Percentiles rank a stretch among this genome's conserved stretches.
phyloP scores from a whole-genome alignment of 1,140 invertebrate genomes.

The Drosophila athabasca region DNA sequence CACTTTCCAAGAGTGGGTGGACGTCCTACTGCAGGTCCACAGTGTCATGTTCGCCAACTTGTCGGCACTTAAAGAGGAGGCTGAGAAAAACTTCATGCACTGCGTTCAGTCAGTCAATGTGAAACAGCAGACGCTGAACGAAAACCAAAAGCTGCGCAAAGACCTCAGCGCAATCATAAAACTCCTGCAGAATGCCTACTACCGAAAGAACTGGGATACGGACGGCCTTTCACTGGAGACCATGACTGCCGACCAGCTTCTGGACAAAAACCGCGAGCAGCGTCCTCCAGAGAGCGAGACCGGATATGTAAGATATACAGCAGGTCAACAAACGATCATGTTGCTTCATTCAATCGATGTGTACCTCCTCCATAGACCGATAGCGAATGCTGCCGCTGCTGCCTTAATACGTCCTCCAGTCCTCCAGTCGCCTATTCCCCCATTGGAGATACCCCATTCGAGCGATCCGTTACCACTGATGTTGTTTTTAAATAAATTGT shows the following conservation, averaged over 20 bases:
- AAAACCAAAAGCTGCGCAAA: slow-evolving; percentile 59
- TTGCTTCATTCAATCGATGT: not conserved
- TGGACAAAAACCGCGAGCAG: slow-evolving; percentile 32
- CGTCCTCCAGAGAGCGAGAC: slow-evolving; percentile 49
- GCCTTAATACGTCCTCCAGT: not conserved
- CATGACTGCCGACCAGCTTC: slow-evolving; percentile 47
- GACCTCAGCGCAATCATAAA: slow-evolving; percentile 66
- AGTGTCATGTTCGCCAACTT: slow-evolving; percentile 57
- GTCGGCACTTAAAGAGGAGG: slow-evolving; percentile 58
- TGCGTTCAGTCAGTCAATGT: slow-evolving; percentile 50
- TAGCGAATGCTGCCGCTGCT: slow-evolving; percentile 4
- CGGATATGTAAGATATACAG: slow-evolving; percentile 58
- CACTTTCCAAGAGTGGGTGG: slow-evolving; percentile 77
- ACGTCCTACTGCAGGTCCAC: slow-evolving; percentile 63
- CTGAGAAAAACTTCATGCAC: slow-evolving; percentile 42
- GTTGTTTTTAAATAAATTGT: not conserved
- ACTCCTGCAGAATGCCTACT: slow-evolving; percentile 56
- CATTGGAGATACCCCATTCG: not conserved
- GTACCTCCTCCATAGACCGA: slow-evolving; percentile 8
- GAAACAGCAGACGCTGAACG: slow-evolving; percentile 49
- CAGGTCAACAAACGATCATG: not conserved
- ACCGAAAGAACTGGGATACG: slow-evolving; percentile 52
- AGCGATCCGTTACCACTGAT: not conserved
- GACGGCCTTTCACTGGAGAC: slow-evolving; percentile 60
- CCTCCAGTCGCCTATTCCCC: not conserved